Evolutionary conservation across 92 coral and sea anemone species (phyloP).

Genomic region (Micromussa lordhowensis): DNA sequence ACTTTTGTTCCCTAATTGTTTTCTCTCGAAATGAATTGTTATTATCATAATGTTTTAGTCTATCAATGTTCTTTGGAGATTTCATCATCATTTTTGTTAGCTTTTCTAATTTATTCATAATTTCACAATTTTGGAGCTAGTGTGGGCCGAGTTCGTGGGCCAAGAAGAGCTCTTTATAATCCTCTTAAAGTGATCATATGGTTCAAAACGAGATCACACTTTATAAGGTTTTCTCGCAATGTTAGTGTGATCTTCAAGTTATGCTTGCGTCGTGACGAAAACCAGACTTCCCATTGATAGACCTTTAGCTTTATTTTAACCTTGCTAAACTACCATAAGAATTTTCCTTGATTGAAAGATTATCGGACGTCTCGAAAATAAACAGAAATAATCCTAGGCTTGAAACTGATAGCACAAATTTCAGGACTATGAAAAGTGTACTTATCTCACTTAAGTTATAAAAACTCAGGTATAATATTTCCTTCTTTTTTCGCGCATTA

Average conservation of each 20-base stretch:
- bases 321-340: not conserved
- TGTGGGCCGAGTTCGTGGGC: not conserved
- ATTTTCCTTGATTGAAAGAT: not conserved
- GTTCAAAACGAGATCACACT: not conserved
- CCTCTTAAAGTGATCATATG: too few species aligned
- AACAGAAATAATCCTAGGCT: not conserved
- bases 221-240: not conserved
- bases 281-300: not conserved
- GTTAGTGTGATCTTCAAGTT: not conserved
- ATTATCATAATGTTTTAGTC: not conserved
- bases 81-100: not conserved
- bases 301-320: not conserved
- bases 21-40: not conserved
- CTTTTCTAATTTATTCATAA: not conserved
- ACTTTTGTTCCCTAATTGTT: not conserved
- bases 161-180: not conserved
- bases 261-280: not conserved
- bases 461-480: not conserved
- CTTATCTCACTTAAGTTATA: not conserved
- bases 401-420: not conserved
- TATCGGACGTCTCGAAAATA: not conserved
- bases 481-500: not conserved
- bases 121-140: not conserved
- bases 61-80: constrained; percentile 1
- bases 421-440: not conserved